These are phyloP conservation scores for Holothuria glaberrima DNA, from an alignment of 35 echinoderm and acorn worm genomes.

Conservation along the genomic window DNA sequence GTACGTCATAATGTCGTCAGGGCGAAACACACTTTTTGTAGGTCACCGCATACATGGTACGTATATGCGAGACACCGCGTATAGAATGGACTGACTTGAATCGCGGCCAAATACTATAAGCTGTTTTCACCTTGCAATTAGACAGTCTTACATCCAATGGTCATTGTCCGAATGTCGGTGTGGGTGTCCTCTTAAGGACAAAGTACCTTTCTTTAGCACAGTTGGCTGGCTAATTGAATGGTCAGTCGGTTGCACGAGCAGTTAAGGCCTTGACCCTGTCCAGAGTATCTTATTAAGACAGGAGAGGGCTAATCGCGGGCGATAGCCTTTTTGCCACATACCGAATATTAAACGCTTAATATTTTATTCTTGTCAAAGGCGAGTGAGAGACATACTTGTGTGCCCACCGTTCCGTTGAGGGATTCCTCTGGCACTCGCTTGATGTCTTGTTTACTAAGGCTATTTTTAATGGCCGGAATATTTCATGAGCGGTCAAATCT, in stretches of 20 bases:
- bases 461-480: conserved; percentile 37
- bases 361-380: neutral
- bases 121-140: conserved; percentile 8
- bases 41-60: too few species aligned
- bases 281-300: too few species aligned
- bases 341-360: too few species aligned
- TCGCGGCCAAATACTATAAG: neutral
- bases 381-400: conserved; percentile 9
- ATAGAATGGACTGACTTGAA: too few species aligned
- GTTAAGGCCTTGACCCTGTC: conserved; percentile 34
- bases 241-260: neutral
- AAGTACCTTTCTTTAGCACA: neutral
- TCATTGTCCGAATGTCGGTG: conserved; percentile 22
- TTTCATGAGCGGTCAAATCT: conserved; percentile 33
- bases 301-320: too few species aligned
- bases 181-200: conserved; percentile 21
- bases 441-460: neutral
- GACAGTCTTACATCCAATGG: conserved; percentile 6
- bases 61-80: too few species aligned
- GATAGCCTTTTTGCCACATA: too few species aligned
- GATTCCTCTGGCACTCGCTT: conserved; percentile 31
- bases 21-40: too few species aligned
- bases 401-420: conserved; percentile 37
- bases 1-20: too few species aligned
- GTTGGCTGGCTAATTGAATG: conserved; percentile 17